A percentile compares a stretch with the other conserved stretches of the same genome.
Evolutionary conservation across 2,888 invertebrate species (phyloP).

Genomic region (Lymantria monacha): DNA sequence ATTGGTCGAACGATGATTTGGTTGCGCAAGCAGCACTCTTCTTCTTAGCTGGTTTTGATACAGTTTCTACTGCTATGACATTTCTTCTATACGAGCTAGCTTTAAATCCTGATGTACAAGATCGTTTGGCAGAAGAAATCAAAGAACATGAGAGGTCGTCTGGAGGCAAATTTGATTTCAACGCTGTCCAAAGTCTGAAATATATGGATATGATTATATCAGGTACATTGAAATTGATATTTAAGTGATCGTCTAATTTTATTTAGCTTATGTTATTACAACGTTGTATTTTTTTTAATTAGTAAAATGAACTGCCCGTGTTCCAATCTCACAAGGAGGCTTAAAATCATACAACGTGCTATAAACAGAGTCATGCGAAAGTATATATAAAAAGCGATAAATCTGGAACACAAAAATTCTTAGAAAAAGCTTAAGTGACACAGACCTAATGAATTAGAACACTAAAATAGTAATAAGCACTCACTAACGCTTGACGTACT

Average conservation of each 20-base stretch:
- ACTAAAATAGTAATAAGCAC: too few species aligned
- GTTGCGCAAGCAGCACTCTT: slow-evolving; percentile 73
- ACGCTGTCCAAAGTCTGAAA: slow-evolving; percentile 72
- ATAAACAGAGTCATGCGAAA: too few species aligned
- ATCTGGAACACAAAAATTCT: too few species aligned
- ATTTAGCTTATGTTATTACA: not conserved
- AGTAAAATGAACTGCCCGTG: too few species aligned
- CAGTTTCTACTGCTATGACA: slow-evolving; percentile 60
- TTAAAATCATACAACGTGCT: too few species aligned
- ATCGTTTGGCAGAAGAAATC: slow-evolving; percentile 77
- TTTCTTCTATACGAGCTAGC: slow-evolving; percentile 82
- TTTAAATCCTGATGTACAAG: slow-evolving; percentile 80
- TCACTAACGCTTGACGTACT: too few species aligned
- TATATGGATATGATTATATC: slow-evolving; percentile 84
- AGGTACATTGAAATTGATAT: slow-evolving; percentile 42
- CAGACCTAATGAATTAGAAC: too few species aligned
- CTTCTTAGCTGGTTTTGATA: slow-evolving; percentile 80
- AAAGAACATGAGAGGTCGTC: slow-evolving; percentile 58
- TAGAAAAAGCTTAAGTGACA: too few species aligned
- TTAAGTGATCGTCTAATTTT: not conserved
- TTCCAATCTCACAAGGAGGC: too few species aligned
- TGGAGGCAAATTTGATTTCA: slow-evolving; percentile 66
- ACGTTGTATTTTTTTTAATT: too few species aligned
- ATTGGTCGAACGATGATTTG: slow-evolving; percentile 62
- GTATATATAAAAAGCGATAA: too few species aligned